Evolutionary conservation across 2,888 invertebrate genomes (phyloP), one percentile per base, ranked within the genome.

Genomic region (Junonia oenone): DNA sequence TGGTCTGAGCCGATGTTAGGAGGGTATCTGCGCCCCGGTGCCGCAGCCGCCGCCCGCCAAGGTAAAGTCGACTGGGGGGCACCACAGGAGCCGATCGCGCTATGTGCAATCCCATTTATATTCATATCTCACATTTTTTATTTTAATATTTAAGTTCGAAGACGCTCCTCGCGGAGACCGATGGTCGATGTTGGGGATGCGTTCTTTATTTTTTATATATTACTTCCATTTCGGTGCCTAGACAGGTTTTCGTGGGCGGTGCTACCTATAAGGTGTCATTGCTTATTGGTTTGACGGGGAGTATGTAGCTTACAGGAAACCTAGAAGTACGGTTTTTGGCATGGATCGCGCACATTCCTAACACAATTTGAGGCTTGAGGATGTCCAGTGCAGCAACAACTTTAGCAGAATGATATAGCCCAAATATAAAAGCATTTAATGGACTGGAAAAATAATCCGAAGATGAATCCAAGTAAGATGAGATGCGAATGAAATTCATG

Each of bases 31-130:
- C 68, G 68, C 71, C 73, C 65, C 68, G 50, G 48, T 45, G 55
- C 57, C 56, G 11, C 65, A 64, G 65, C 55, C 63, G 58, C 69
- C 64, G 68, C 65, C 64, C 68, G 69, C 63, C 74, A 78, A 88
- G 89, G 88, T 88, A 89, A 89, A 80, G 76, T 79, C 80, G 75
- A 38, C 38, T 14, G 43, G 80, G 85, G 85, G 84, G 80, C 84
- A 83, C 82, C 70, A 72, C 77, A 76, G 85, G 83, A 82, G 76
- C 76, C 75, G 80, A 71, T 74, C 76, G 79, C 78, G 77, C 77
- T 81, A 82, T 81, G 80, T 84, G 81, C 83, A 78, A 80, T 69
- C 78, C 81, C 82, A 83, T 84, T 82, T 80, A 61, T 59, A 58
- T 59, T 65, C 75, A 77, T 77, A 67, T 65, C 70, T 43, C 68